Evolutionary conservation across 2,888 invertebrate genomes (phyloP), one percentile per base, ranked within the genome.

Genomic region (Caenorhabditis panamensis): DNA sequence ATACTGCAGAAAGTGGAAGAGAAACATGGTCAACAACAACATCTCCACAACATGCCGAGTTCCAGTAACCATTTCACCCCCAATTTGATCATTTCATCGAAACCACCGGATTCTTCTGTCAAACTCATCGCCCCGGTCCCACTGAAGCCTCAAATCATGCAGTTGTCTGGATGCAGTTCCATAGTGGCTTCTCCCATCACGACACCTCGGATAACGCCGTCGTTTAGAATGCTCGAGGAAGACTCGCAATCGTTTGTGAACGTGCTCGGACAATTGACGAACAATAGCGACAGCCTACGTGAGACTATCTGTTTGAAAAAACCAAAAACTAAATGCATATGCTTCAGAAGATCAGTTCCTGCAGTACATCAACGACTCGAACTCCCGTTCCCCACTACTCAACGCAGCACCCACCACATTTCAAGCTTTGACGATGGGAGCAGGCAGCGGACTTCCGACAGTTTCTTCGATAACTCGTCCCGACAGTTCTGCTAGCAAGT

Each of bases 141-240:
- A 6, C 73, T 88, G 44, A 83, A 87, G 36, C 87, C 88, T 13
- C 51, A 31, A n/a, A 73, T 73, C 24, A 37, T 63, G 20, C 37
- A 73, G 44, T 44, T 87, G 53, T 85, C 86, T 8, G 84, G 72
- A 16, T 63, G 75, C 49, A 82, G 54, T 62, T 84, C 84, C 3
- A 78, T 82, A 16, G 68, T 79, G 2, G 51, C 67, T 18, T 86
- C 82, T 9, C 88, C 88, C 11, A 75, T 87, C 53, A 75, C 80
- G 8, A 86, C 87, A 28, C 87, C 86, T 16, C 73, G 86, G 9
- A 79, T 80, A 18, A 87, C 87, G 16, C 84, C 86, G 28, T 66
- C 86, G 28, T 66, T 76, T n/a, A 59, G 53, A 31, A 18, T 59
- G 49, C 49, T 77, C 22, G 79, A 79, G 26, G 85, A 84, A 8